Evolutionary conservation across 2,888 invertebrate species (phyloP).

Genomic region (Isotomurus palustris): DNA sequence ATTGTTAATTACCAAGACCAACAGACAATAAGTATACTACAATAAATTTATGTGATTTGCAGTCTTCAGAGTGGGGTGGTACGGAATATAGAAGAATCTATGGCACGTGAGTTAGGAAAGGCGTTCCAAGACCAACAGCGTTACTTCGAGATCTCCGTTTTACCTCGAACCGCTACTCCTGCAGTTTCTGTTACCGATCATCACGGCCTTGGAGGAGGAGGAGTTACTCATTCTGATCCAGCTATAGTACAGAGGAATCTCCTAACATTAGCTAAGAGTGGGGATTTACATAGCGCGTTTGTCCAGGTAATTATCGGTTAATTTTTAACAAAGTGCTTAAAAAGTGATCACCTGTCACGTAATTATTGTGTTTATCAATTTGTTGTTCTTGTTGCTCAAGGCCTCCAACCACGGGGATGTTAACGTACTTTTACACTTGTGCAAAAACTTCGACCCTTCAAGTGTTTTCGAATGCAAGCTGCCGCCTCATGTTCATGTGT

Average conservation of each 20-base stretch:
- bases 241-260: slow-evolving; percentile 63
- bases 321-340: background rate
- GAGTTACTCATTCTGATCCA: slow-evolving; percentile 47
- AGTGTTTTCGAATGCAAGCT: slow-evolving; percentile 65
- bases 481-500: slow-evolving; percentile 76
- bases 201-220: background rate
- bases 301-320: slow-evolving; percentile 55
- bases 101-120: slow-evolving; percentile 52
- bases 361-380: background rate
- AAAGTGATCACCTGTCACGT: background rate
- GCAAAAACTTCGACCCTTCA: slow-evolving; percentile 75
- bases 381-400: slow-evolving; percentile 51
- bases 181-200: slow-evolving; percentile 55
- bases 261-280: slow-evolving; percentile 62
- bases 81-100: slow-evolving; percentile 50
- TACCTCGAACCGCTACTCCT: slow-evolving; percentile 69
- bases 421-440: slow-evolving; percentile 76
- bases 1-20: slow-evolving; percentile 4
- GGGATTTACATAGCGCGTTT: slow-evolving; percentile 81
- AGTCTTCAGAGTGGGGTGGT: slow-evolving; percentile 50
- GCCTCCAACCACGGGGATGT: slow-evolving; percentile 86
- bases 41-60: background rate
- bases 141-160: slow-evolving; percentile 59
- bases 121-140: slow-evolving; percentile 60
- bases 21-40: background rate